These are phyloP conservation scores for Leptocoma aspasia DNA, from an alignment of 2,113 vertebrate species.

Conservation along the genomic window DNA sequence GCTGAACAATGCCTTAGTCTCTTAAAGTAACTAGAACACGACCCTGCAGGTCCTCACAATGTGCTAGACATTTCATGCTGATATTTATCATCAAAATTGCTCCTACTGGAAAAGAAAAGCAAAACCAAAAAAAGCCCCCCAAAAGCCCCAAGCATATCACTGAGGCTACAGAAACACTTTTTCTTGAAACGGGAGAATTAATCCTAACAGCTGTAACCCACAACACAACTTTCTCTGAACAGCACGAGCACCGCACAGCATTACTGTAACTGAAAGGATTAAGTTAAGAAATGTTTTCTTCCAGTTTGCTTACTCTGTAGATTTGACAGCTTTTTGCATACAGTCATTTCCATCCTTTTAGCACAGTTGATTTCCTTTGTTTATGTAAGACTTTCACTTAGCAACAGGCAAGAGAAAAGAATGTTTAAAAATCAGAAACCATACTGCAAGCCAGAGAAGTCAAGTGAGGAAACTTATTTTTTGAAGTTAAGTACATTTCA, in stretches of 20 bases:
- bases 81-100: not conserved
- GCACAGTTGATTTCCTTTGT: constrained; percentile 52
- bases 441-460: constrained; percentile 15
- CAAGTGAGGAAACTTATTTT: constrained; percentile 10
- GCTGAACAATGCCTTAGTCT: not conserved
- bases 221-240: not conserved
- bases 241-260: not conserved
- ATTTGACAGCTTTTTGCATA: constrained; percentile 58
- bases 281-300: constrained; percentile 40
- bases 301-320: constrained; percentile 50
- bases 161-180: not conserved
- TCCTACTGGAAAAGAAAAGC: not conserved
- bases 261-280: constrained; percentile 52
- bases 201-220: constrained; percentile 25
- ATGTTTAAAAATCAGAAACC: constrained; percentile 35
- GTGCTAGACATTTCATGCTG: not conserved
- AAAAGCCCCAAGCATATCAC: not conserved
- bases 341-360: constrained; percentile 48
- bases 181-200: not conserved
- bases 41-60: not conserved
- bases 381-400: constrained; percentile 39
- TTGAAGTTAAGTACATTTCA: constrained; percentile 26
- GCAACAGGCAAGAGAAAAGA: constrained; percentile 29
- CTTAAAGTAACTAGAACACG: not conserved
- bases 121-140: not conserved